These are phyloP conservation scores for Macrosiphum euphorbiae DNA, from an alignment of 2,888 invertebrate genomes.

Conservation along the genomic window DNA sequence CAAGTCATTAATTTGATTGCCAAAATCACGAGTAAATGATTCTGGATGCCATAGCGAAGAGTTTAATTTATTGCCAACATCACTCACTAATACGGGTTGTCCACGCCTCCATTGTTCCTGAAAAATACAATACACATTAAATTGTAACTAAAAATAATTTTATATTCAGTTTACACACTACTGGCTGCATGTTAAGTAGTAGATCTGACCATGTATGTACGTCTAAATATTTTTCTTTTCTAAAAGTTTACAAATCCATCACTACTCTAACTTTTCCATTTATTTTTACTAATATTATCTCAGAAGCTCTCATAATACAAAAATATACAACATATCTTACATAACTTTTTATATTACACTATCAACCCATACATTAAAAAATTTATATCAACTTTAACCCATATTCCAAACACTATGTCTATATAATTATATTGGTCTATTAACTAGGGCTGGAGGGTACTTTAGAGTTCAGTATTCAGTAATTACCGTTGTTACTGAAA, in stretches of 20 bases:
- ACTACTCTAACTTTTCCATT: neutral
- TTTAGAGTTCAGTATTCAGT: no score
- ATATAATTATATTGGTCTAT: neutral
- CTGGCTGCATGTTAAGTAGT: neutral
- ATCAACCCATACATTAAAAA: neutral
- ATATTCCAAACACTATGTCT: neutral
- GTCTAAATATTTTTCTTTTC: neutral
- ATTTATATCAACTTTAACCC: neutral
- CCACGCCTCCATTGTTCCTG: conserved; percentile 94
- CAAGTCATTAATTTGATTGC: conserved; percentile 91
- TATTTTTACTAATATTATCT: neutral
- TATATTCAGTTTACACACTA: neutral
- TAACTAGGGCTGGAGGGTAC: no score
- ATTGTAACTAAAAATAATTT: neutral
- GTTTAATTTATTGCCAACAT: conserved; percentile 83
- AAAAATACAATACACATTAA: conserved; percentile 67
- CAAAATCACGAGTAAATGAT: conserved; percentile 91
- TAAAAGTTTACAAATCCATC: neutral
- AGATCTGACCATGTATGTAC: neutral
- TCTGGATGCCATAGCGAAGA: conserved; percentile 91
- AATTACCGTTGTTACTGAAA: no score
- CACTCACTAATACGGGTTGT: conserved; percentile 93
- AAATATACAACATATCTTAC: neutral
- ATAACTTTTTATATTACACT: neutral
- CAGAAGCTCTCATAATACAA: neutral